Base-by-base conservation (phyloP, 1,140 invertebrate species). In the Zaprionus vittiger region DNA sequence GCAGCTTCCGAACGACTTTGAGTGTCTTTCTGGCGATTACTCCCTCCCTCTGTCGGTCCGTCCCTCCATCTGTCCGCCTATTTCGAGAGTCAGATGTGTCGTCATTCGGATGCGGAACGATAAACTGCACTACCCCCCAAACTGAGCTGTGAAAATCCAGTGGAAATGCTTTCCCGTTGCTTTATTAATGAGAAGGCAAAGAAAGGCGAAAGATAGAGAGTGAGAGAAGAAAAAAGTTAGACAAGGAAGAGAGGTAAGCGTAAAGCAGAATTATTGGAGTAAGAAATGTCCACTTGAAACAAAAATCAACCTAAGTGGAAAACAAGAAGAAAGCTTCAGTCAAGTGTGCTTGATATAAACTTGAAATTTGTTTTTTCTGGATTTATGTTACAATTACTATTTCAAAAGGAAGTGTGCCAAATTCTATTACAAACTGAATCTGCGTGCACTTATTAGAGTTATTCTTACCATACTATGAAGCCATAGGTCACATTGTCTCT, bases 111-210 rank as follows among this genome's bases (percentile, higher is more conserved):
- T 49, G 17, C 17, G 47, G 47, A 49, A 41, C 38, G 14, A 56
- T 17, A 22, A 52, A 22, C 4, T 52, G 47, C 47, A 22, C 47
- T 52, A 3, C 47, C 5, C 47, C 14, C 38, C 15, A 41, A 41
- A 22, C 47, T 12, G 47, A 52, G 47, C 47, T 52, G 17, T 17
- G 47, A 52, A 55, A 55, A 55, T 55, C 24, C 52, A 55, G 17
- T 55, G 24, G 15, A 55, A 55, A 55, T 55, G 24, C 24, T 55
- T 28, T 9, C 14, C 15, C 4, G 14, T 55, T 55, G 52, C 52
- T 28, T 49, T 49, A 49, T 49, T 49, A 49, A 49, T 49, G 47
- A 49, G 47, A 17, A 22, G 9, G 20, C 47, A 49, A 20, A 49
- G 17, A 49, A 17, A 1, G 9, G 5, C 47, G 0, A 41, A n/a